Base-by-base conservation (phyloP, 2,888 invertebrate genomes). In the Eristalinus aeneus region DNA sequence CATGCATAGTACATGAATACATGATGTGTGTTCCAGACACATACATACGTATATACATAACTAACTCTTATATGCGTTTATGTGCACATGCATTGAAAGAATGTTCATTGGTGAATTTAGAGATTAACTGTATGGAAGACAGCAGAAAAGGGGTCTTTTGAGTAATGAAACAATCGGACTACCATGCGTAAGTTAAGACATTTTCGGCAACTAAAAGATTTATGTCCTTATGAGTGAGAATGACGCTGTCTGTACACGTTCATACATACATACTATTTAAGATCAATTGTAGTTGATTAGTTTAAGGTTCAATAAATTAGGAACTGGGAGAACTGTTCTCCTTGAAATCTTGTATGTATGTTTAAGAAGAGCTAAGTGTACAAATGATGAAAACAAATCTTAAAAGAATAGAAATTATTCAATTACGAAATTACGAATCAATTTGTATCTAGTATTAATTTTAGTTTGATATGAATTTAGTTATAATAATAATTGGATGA, bases 121-220 rank as follows among this genome's bases (percentile, higher is more conserved):
- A 46, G 20, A 53, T 46, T 22, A 32, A 53, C 32, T 20, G 23
- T 46, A 12, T 60, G 53, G 10, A 67, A 53, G 2, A 53, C 8
- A 16, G n/a, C 1, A n/a, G 20, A 67, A 20, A 75, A 46, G 10
- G 46, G 34, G 22, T n/a, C 39, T 5, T 58, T 74, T 27, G 31
- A 22, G 53, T 9, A 73, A 64, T 16, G 27, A 73, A 73, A 64
- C 36, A 56, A 73, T 73, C 16, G 61, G 23, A 27, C 23, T 54
- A 16, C 11, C 34, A 54, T 63, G 27, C 34, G 34, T 34, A 54
- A 54, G 20, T 72, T 72, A 46, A 22, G 72, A 34, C 23, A 32
- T 32, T 63, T 23, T 63, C 34, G 23, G 34, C 54, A 73, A 27
- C 73, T 34, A 73, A 20, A 20, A 34, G 63, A 73, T 64, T 73